Evolutionary conservation across 2,888 invertebrate genomes (phyloP).

Genomic region (Meta bourneti): DNA sequence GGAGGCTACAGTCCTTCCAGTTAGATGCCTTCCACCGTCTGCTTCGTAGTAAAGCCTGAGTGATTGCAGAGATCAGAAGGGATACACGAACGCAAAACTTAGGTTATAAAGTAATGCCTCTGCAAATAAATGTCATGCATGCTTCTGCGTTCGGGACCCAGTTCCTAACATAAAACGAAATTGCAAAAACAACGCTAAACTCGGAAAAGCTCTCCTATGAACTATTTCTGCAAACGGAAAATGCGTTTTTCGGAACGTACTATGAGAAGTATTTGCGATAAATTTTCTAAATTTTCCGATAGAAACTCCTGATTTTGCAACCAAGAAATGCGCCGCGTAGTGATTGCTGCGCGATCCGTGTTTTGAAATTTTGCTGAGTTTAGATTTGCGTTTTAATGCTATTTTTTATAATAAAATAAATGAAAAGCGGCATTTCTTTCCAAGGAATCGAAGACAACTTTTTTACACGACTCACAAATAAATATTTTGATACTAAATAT

Average conservation of each 20-base stretch:
- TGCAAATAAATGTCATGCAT: slow-evolving; percentile 57
- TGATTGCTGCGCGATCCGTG: no score
- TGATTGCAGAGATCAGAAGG: slow-evolving; percentile 57
- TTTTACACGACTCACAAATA: no score
- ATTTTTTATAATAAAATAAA: no score
- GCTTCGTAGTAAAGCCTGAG: slow-evolving; percentile 56
- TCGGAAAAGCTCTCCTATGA: slow-evolving; percentile 4
- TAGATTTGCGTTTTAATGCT: no score
- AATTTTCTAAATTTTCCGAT: not conserved
- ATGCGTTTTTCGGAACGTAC: not conserved
- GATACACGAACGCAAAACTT: slow-evolving; percentile 37
- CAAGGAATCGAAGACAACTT: no score
- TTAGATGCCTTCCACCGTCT: slow-evolving; percentile 37
- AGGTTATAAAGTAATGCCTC: slow-evolving; percentile 48
- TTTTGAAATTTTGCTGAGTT: no score
- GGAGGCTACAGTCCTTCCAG: slow-evolving; percentile 46
- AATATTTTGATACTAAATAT: no score
- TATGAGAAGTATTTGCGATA: not conserved
- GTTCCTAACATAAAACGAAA: slow-evolving; percentile 52
- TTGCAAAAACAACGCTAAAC: slow-evolving; percentile 34
- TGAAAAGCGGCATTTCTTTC: no score
- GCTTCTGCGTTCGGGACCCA: slow-evolving; percentile 12
- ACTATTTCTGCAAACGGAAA: slow-evolving; percentile 9
- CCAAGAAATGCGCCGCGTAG: no score
- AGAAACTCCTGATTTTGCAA: no score